Evolutionary conservation across 2,113 vertebrate genomes (phyloP).

Genomic region (Sialia sialis): DNA sequence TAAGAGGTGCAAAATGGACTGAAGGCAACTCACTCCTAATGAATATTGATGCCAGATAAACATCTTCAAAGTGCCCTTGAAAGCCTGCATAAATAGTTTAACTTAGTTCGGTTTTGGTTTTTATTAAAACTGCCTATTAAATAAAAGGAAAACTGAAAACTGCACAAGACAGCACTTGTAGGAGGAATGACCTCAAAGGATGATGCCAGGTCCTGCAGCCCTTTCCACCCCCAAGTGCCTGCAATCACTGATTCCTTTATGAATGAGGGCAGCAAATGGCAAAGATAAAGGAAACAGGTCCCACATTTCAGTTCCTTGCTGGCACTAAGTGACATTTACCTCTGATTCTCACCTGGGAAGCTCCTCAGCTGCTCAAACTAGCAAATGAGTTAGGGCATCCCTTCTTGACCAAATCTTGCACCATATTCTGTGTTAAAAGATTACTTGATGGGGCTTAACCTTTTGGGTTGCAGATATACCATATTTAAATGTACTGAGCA

Average conservation of each 20-base stretch:
- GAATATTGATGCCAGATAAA: background rate
- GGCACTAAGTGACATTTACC: background rate
- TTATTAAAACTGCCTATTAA: background rate
- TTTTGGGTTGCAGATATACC: background rate
- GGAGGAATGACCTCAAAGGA: background rate
- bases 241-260: background rate
- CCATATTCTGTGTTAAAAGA: background rate
- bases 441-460: background rate
- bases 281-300: background rate
- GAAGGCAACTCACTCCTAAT: background rate
- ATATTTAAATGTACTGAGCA: background rate
- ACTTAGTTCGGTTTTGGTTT: background rate
- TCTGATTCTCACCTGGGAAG: background rate
- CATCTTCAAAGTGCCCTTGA: conserved; percentile 5
- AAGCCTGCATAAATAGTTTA: background rate
- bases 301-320: background rate
- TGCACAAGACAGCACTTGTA: background rate
- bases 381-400: background rate
- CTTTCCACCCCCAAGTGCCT: background rate
- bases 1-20: background rate
- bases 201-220: background rate
- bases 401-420: background rate
- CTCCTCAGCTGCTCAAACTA: background rate
- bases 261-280: background rate
- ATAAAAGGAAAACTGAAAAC: background rate